Evolutionary conservation across 2,888 invertebrate genomes (phyloP), one percentile per base, ranked within the genome.

Genomic region (Agonopterix subpropinquella): DNA sequence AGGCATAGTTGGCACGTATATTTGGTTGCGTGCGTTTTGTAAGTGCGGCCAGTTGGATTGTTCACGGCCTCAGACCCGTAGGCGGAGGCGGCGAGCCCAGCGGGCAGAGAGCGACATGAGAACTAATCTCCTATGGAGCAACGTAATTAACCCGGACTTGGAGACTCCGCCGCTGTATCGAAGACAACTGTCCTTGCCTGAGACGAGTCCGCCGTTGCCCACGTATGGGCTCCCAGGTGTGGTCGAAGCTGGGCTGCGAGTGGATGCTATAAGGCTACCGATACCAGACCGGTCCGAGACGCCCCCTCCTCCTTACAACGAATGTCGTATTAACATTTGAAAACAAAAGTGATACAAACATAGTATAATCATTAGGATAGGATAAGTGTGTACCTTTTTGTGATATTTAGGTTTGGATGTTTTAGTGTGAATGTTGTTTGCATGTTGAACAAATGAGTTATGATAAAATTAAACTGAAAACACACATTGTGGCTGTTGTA

Each of bases 231-330:
- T 81, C 43, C 77, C 78, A 1, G 64, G 65, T 0, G 64, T 64
- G 0, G 62, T 66, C 2, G 77, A 73, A 45, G 65, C 77, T 8
- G 64, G 67, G 2, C 48, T 76, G 28, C 77, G 73, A 15, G 73
- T 70, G 2, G 83, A 83, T 48, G 79, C 80, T 7, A 70, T 85
- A 4, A 62, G 79, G 4, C 43, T 77, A 8, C 79, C 78, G 0
- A 28, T 28, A 28, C 79, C 78, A 0, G 64, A 68, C 53, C 63
- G 84, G 47, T 57, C 76, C 7, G 89, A 89, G 55, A 89, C 89
- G 0, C 89, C 89, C 0, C 89, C 89, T 0, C 89, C 89, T 1
- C 83, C 89, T 0, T 89, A 89, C 54, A 67, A 77, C 47, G 86
- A 88, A 50, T 84, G 82, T 57, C 73, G 80, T 44, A 63, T 77